phyloP scores from a whole-genome alignment of 1,140 invertebrate species.

The Drosophila obscura region DNA sequence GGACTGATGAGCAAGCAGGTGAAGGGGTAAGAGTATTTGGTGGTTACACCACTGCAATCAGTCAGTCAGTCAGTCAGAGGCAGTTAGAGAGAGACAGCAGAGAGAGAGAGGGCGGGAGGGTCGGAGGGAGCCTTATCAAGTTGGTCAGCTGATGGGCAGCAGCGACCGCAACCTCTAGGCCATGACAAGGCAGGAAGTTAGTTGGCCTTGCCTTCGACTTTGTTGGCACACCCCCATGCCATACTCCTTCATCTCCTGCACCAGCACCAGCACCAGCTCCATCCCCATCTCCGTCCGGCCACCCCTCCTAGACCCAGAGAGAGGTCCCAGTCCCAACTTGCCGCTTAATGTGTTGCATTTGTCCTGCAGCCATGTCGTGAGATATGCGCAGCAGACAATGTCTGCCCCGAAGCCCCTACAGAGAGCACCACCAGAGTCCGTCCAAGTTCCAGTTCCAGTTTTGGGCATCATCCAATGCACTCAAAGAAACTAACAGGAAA shows the following conservation, averaged over 20 bases:
- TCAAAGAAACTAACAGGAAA: not conserved
- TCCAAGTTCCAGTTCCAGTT: not conserved
- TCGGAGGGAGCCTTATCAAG: conserved; percentile 19
- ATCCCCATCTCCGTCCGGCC: not conserved
- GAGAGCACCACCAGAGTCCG: not conserved
- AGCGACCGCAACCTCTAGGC: conserved; percentile 32
- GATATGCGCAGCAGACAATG: conserved; percentile 41
- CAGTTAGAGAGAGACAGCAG: no score
- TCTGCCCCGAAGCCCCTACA: conserved; percentile 9
- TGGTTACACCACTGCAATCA: conserved; percentile 15
- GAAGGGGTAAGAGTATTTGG: no score
- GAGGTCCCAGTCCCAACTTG: not conserved
- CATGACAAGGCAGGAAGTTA: conserved; percentile 38
- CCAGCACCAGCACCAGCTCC: no score
- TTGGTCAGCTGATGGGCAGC: conserved; percentile 31
- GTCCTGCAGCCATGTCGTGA: conserved; percentile 61
- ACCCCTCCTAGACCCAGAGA: not conserved
- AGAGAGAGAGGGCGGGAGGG: no score
- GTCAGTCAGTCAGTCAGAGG: conserved; percentile 18
- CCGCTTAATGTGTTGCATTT: conserved; percentile 59
- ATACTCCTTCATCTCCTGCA: no score
- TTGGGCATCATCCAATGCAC: conserved; percentile 1
- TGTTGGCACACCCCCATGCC: not conserved
- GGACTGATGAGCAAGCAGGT: not conserved
- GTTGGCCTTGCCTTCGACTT: conserved; percentile 35